phyloP scores from a whole-genome alignment of 1,140 invertebrate genomes.

The Hypothenemus hampei region DNA sequence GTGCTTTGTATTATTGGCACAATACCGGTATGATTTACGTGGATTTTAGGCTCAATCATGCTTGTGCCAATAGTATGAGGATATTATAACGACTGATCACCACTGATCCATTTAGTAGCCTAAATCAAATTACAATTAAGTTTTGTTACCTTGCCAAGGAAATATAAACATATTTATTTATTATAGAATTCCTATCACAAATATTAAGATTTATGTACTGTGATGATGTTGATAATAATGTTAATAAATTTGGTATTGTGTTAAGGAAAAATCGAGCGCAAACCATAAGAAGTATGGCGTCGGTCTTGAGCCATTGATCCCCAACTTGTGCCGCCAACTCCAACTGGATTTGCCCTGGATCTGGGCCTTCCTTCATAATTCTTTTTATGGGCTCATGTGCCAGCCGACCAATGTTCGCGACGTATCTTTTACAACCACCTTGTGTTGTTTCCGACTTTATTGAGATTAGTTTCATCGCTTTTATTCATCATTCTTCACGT shows the following conservation, averaged over 20 bases:
- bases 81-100: constrained; percentile 26
- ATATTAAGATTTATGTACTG: no score
- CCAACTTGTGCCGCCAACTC: constrained; percentile 46
- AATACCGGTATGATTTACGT: constrained; percentile 85
- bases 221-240: no score
- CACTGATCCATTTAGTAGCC: no score
- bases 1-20: constrained; percentile 92
- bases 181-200: no score
- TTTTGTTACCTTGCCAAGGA: no score
- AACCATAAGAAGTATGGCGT: constrained; percentile 29
- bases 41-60: constrained; percentile 77
- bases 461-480: constrained; percentile 23
- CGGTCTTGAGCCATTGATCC: constrained; percentile 44
- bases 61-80: constrained; percentile 55
- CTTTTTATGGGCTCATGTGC: constrained; percentile 43
- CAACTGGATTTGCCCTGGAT: constrained; percentile 44
- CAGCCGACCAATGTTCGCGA: constrained; percentile 28
- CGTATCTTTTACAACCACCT: constrained; percentile 28
- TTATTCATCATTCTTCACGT: constrained; percentile 15
- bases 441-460: constrained; percentile 26
- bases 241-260: no score
- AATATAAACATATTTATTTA: no score
- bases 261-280: no score
- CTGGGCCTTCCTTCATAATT: constrained; percentile 45
- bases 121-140: no score